Base-by-base conservation (phyloP, 2,113 vertebrate species). In the Variabilichromis moorii region DNA sequence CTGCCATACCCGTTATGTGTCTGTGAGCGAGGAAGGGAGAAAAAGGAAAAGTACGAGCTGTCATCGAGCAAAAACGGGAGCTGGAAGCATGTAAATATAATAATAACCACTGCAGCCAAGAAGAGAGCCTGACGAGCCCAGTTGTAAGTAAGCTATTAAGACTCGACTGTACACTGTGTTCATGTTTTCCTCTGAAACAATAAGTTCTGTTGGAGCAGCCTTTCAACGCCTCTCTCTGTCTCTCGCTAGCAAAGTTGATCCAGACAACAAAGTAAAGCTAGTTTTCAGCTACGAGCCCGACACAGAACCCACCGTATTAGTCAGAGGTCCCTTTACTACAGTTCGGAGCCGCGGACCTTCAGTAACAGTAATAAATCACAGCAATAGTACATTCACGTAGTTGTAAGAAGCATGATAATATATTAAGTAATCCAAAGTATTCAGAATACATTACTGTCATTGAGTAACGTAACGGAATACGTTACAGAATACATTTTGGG, bases 221-320 rank as follows among this genome's bases (percentile, higher is more conserved):
- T 54, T 54, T 54, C 5, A 12, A 21, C 3, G 10, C n/a, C n/a
- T 54, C 51, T 21, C 51, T 21, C 9, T 11, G n/a, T 54, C n/a
- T 21, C 51, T 53, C 1, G 9, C 51, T 0, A 11, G 53, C 2
- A 54, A 0, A 54, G 2, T 54, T 54, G 53, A 54, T 1, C 6
- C n/a, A 0, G 0, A 54, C 53, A 54, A 24, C 53, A 54, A 54
- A 24, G n/a, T 12, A 24, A 54, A 54, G 53, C n/a, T 24, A 7
- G 0, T 24, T 55, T 55, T 55, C 1, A 0, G 19, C 50, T 51
- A 51, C 1, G 0, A 51, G 19, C 47, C 47, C 3, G 0, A 24
- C 53, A 3, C 1, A 0, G 53, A 12, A 0, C n/a, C 5, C 2
- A 0, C 2, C 2, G 2, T 26, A 26, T 24, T 26, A 8, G 54